Evolutionary conservation across 2,113 vertebrate species (phyloP).

Genomic region (Clarias magur): DNA sequence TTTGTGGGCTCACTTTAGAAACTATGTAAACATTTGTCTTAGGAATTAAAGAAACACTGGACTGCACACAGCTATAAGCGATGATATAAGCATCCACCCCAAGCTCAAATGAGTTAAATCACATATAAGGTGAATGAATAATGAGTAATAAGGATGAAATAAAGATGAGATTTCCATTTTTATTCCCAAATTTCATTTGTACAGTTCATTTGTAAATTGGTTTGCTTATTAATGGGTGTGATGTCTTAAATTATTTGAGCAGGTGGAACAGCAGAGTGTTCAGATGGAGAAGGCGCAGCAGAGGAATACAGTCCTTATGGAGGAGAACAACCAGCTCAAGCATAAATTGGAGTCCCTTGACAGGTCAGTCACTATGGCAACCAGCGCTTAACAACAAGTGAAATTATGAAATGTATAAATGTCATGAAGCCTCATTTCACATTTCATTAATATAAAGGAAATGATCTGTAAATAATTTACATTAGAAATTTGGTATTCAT

Average conservation of each 20-base stretch:
- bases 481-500: background rate
- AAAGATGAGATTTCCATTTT: background rate
- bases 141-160: background rate
- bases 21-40: background rate
- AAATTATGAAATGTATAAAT: background rate
- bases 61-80: background rate
- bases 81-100: background rate
- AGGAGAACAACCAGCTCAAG: conserved; percentile 87
- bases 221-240: conserved; percentile 73
- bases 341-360: conserved; percentile 83
- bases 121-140: background rate
- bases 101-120: background rate
- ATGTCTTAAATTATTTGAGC: conserved; percentile 16
- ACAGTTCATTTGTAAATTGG: background rate
- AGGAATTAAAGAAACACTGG: background rate
- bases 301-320: conserved; percentile 81
- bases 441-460: background rate
- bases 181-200: no score
- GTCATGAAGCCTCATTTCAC: background rate
- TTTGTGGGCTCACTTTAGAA: background rate
- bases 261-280: conserved; percentile 89
- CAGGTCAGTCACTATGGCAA: conserved; percentile 72
- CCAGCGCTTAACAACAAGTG: background rate
- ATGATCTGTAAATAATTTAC: background rate
- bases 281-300: conserved; percentile 85